Conservation (phyloP, 2,113 vertebrate species). For the Brachyhypopomus occidentalis region DNA sequence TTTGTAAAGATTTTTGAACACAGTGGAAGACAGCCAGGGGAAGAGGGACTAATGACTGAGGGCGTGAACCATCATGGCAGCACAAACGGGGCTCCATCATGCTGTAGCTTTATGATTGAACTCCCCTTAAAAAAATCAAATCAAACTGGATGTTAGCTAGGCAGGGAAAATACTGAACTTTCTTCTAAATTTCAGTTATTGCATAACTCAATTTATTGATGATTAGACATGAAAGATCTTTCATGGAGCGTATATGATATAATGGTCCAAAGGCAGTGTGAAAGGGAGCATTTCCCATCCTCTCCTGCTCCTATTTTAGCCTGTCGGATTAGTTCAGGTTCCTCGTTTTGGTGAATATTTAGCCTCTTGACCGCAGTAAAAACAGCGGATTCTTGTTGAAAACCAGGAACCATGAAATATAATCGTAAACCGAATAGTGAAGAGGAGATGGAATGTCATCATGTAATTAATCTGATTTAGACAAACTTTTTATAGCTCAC, state of each 20-base stretch:
- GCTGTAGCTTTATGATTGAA: neutral
- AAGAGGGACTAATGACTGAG: neutral
- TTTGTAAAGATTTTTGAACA: neutral
- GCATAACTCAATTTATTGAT: slow-evolving; percentile 6
- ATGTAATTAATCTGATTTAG: no score
- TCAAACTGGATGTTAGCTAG: neutral
- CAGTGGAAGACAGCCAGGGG: no score
- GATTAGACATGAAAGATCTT: slow-evolving; percentile 6
- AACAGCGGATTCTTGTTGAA: neutral
- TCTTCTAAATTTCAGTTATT: neutral
- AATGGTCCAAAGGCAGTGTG: neutral
- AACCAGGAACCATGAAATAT: neutral
- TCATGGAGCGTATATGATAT: neutral
- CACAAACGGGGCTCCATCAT: neutral
- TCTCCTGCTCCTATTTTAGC: neutral
- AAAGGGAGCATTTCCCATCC: neutral
- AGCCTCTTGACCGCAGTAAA: no score
- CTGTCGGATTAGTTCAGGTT: neutral
- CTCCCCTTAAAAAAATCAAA: neutral
- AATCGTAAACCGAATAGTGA: neutral
- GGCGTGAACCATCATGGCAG: neutral
- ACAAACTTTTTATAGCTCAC: neutral
- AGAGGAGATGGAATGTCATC: no score
- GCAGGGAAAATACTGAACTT: neutral
- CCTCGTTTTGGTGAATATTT: slow-evolving; percentile 13